phyloP scores from a whole-genome alignment of 2,888 invertebrate genomes.

The Aphidius colemani region DNA sequence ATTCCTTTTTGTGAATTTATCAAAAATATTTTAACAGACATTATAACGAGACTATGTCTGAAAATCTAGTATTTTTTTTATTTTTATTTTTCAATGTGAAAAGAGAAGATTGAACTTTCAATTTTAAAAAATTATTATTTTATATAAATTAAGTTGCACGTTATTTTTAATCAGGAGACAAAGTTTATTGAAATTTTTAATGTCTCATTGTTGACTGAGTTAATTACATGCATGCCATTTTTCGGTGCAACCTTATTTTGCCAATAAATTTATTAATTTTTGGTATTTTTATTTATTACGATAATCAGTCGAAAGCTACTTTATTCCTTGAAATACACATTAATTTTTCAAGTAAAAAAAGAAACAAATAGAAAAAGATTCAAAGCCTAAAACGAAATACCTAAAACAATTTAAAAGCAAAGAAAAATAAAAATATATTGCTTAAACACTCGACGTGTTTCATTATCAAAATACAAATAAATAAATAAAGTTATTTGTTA shows the following conservation, averaged over 20 bases:
- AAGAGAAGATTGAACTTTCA: constrained; percentile 20
- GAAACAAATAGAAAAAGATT: neutral
- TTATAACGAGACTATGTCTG: constrained; percentile 15
- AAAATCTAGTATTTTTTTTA: neutral
- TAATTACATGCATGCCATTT: neutral
- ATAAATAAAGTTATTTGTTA: constrained; percentile 37
- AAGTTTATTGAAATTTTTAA: neutral
- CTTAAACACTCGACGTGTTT: constrained; percentile 30
- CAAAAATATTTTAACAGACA: constrained; percentile 27
- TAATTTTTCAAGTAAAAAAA: neutral
- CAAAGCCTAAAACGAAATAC: constrained; percentile 8
- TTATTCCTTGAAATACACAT: constrained; percentile 5
- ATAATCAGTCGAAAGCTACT: constrained; percentile 3
- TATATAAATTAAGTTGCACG: constrained; percentile 4
- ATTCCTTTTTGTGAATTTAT: constrained; percentile 28
- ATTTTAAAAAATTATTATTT: constrained; percentile 17
- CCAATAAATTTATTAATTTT: neutral
- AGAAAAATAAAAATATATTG: constrained; percentile 17
- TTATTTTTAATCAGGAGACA: neutral
- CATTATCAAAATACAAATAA: constrained; percentile 36
- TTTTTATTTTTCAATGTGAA: constrained; percentile 10
- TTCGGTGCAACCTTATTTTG: neutral
- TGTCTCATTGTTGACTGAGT: neutral
- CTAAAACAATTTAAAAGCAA: neutral
- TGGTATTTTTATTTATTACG: no score